phyloP scores from a whole-genome alignment of 2,888 invertebrate species.

The Drosophila meridiana region DNA sequence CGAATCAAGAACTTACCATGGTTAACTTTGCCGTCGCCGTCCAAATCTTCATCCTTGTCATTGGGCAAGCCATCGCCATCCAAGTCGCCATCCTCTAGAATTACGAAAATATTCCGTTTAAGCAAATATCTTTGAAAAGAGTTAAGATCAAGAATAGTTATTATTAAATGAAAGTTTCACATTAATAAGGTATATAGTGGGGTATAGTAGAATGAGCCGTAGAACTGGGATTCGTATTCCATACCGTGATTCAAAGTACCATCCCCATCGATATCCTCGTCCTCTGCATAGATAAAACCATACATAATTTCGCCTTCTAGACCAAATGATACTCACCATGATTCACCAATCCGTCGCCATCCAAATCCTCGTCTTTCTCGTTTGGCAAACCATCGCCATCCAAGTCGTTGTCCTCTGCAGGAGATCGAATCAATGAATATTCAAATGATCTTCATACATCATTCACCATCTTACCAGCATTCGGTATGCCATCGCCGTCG shows the following conservation, averaged over 20 bases:
- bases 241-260: constrained; percentile 76
- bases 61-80: constrained; percentile 84
- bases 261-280: constrained; percentile 78
- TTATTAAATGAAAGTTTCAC: constrained; percentile 7
- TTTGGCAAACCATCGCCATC: constrained; percentile 76
- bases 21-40: constrained; percentile 81
- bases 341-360: constrained; percentile 82
- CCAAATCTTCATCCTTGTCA: constrained; percentile 78
- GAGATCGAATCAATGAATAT: neutral
- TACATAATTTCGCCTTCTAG: constrained; percentile 12
- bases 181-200: constrained; percentile 3
- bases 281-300: constrained; percentile 50
- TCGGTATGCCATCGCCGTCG: constrained; percentile 34
- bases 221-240: constrained; percentile 12
- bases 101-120: neutral
- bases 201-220: constrained; percentile 17
- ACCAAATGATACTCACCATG: constrained; percentile 55
- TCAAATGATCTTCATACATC: rapidly evolving
- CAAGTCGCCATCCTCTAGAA: constrained; percentile 79
- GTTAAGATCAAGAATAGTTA: neutral
- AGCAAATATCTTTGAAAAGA: neutral
- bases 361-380: constrained; percentile 68
- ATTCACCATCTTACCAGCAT: constrained; percentile 44
- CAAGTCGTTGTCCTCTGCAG: constrained; percentile 66
- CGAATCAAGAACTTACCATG: constrained; percentile 51